Conservation (phyloP, 2,113 vertebrate genomes). For the Grallaria varia region DNA sequence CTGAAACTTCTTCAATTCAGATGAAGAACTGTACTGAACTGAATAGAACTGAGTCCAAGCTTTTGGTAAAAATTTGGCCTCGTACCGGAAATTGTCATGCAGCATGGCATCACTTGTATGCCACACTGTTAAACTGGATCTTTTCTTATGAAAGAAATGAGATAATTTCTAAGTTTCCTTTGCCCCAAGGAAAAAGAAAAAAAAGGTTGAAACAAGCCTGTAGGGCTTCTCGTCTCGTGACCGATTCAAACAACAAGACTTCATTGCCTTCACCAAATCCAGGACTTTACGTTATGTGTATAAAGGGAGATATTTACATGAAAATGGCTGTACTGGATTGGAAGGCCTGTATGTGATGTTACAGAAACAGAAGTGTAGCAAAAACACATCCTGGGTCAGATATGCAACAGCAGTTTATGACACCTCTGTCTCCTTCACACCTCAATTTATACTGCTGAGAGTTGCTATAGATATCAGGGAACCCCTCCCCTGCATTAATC, state of each 20-base stretch:
- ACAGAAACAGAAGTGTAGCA: not conserved
- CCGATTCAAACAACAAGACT: not conserved
- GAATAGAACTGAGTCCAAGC: not conserved
- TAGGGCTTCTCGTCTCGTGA: not conserved
- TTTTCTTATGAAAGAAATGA: not conserved
- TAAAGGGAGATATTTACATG: not conserved
- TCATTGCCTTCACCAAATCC: not conserved
- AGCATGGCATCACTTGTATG: not conserved
- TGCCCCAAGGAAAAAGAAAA: not conserved
- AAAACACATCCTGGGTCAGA: accelerated
- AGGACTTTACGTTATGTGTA: not conserved
- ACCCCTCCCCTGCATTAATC: not conserved
- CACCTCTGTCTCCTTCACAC: not conserved
- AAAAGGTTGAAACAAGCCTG: not conserved
- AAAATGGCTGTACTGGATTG: not conserved
- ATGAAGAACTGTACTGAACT: not conserved
- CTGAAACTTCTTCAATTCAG: not conserved
- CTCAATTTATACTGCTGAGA: not conserved
- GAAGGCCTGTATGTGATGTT: not conserved
- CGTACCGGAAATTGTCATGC: not conserved
- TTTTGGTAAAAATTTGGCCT: not conserved
- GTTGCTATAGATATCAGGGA: not conserved
- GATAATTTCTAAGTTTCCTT: not conserved
- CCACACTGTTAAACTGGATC: not conserved
- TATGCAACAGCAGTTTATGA: not conserved